Conservation (phyloP, 2,797 vertebrate species). For the Malacoctenus gilli region DNA sequence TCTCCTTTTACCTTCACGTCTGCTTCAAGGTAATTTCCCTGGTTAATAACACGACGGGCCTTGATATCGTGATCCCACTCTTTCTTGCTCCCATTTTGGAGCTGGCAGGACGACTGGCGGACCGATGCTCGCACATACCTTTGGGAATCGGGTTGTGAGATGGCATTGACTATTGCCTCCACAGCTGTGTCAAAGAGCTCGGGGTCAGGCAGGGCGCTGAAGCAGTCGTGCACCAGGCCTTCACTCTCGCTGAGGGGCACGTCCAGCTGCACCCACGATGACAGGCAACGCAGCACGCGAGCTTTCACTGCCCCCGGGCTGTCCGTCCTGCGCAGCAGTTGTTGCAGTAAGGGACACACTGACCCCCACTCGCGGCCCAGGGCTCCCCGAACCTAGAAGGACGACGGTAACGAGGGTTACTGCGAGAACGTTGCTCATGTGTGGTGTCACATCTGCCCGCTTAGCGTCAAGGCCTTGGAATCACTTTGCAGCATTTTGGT, state of each 20-base stretch:
- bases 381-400: constrained; percentile 87
- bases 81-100: not conserved
- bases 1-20: constrained; percentile 1
- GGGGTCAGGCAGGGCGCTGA: constrained; percentile 90
- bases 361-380: constrained; percentile 91
- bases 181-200: constrained; percentile 98
- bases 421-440: not conserved
- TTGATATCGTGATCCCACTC: not conserved
- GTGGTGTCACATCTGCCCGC: not conserved
- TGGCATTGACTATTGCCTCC: constrained; percentile 97
- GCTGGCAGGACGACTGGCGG: not conserved
- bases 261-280: constrained; percentile 97
- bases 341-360: constrained; percentile 94
- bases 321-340: constrained; percentile 91
- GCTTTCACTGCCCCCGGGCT: constrained; percentile 93
- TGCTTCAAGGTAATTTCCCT: constrained; percentile 16
- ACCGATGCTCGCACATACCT: constrained; percentile 81
- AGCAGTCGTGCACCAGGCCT: constrained; percentile 92
- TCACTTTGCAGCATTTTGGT: too few species aligned
- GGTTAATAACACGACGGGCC: not conserved
- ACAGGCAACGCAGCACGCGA: constrained; percentile 97
- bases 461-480: not conserved
- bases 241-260: constrained; percentile 95
- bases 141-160: constrained; percentile 98
- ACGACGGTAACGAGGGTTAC: constrained; percentile 19